These are phyloP conservation scores for Drosophila paranaensis DNA, from an alignment of 2,888 invertebrate genomes.

Conservation along the genomic window DNA sequence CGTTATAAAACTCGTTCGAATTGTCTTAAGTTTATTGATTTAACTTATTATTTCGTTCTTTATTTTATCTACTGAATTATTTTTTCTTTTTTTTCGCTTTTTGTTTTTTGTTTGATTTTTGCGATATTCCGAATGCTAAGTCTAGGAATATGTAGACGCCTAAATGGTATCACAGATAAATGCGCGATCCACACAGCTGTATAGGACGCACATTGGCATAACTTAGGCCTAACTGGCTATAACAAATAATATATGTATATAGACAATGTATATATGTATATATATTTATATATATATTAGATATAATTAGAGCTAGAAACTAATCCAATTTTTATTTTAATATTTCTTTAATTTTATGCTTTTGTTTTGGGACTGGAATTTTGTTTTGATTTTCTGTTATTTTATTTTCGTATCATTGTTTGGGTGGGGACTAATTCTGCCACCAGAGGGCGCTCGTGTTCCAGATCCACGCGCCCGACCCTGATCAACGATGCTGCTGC, in stretches of 20 bases:
- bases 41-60: conserved; percentile 20
- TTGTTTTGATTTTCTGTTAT: conserved; percentile 15
- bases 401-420: neutral
- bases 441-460: conserved; percentile 77
- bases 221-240: conserved; percentile 62
- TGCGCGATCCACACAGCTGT: conserved; percentile 47
- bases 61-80: conserved; percentile 12
- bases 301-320: conserved; percentile 31
- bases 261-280: neutral
- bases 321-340: conserved; percentile 16
- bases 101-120: conserved; percentile 16
- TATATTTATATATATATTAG: conserved; percentile 1
- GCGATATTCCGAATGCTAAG: conserved; percentile 42
- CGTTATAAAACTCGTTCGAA: conserved; percentile 58
- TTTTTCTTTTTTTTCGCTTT: conserved; percentile 10
- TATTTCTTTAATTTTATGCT: neutral
- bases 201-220: conserved; percentile 58
- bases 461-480: conserved; percentile 76
- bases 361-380: conserved; percentile 38
- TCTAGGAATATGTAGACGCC: conserved; percentile 63
- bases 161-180: conserved; percentile 76
- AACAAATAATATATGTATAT: conserved; percentile 51
- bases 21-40: conserved; percentile 27
- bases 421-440: conserved; percentile 60
- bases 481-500: conserved; percentile 82